These are phyloP conservation scores for Limnephilus marmoratus DNA, from an alignment of 2,888 invertebrate species.

Conservation along the genomic window DNA sequence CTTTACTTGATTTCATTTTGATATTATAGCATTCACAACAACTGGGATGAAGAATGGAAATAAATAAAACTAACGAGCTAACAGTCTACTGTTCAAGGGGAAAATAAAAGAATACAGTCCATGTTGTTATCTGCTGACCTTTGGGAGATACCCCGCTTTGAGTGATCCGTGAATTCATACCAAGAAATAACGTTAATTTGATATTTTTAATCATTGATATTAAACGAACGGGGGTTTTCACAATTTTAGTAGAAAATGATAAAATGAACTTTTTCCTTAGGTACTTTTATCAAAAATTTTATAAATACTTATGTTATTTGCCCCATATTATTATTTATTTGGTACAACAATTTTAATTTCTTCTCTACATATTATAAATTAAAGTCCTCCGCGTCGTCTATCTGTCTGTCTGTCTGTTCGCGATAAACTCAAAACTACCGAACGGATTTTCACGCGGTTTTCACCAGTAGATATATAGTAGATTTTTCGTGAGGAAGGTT, in stretches of 20 bases:
- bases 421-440: too few relatives aligned
- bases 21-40: not conserved
- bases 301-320: too few relatives aligned
- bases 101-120: not conserved
- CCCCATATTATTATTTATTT: too few relatives aligned
- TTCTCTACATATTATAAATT: too few relatives aligned
- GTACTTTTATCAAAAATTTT: too few relatives aligned
- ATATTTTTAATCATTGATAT: not conserved
- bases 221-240: not conserved
- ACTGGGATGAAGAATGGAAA: not conserved
- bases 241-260: not conserved
- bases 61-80: not conserved
- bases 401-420: too few relatives aligned
- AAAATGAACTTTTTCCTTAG: too few relatives aligned
- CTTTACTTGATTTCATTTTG: not conserved
- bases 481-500: too few relatives aligned
- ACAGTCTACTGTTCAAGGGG: not conserved
- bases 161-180: not conserved
- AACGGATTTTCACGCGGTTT: too few relatives aligned
- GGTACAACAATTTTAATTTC: too few relatives aligned
- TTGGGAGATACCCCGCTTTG: not conserved
- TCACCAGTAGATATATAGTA: too few relatives aligned
- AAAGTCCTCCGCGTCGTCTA: too few relatives aligned
- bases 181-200: not conserved
- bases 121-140: not conserved